Percentiles rank a stretch among this genome's conserved stretches.
Evolutionary conservation across 2,113 vertebrate genomes (phyloP).

Genomic region (Salvelinus sp.): DNA sequence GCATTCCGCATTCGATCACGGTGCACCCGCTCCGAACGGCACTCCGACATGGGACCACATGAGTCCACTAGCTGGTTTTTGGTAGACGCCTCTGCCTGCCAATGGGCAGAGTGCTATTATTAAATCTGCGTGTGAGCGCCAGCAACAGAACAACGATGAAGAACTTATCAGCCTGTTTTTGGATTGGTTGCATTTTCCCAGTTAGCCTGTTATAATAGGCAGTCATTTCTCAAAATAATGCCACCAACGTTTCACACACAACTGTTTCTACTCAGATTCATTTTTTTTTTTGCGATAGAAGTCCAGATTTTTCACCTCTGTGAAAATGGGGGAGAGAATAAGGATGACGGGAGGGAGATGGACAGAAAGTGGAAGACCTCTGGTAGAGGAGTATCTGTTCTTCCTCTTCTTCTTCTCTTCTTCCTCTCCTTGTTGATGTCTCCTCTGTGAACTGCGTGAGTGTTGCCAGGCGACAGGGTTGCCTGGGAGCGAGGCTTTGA

Average conservation of each 20-base stretch:
- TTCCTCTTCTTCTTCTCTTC: neutral
- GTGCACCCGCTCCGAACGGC: conserved; percentile 11
- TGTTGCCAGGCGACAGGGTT: conserved; percentile 77
- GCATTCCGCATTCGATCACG: conserved; percentile 59
- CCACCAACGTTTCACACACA: neutral
- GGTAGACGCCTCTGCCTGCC: conserved; percentile 3
- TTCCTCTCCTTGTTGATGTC: conserved; percentile 38
- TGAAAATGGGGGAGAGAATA: neutral
- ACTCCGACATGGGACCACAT: conserved; percentile 19
- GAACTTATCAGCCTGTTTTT: neutral
- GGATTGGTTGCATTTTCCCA: neutral
- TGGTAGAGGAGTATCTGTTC: neutral
- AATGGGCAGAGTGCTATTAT: conserved; percentile 12
- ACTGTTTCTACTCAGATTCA: neutral
- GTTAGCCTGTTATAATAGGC: neutral
- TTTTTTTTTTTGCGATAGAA: neutral
- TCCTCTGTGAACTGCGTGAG: conserved; percentile 49
- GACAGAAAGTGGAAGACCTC: neutral
- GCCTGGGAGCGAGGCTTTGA: conserved; percentile 71
- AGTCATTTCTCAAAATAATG: neutral
- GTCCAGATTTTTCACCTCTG: neutral
- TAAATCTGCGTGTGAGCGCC: conserved; percentile 11
- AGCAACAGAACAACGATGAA: conserved; percentile 16
- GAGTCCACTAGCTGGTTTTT: neutral
- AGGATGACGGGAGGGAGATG: neutral